Conservation (phyloP, 2,888 invertebrate genomes). For the Holacanthella duospinosa region DNA sequence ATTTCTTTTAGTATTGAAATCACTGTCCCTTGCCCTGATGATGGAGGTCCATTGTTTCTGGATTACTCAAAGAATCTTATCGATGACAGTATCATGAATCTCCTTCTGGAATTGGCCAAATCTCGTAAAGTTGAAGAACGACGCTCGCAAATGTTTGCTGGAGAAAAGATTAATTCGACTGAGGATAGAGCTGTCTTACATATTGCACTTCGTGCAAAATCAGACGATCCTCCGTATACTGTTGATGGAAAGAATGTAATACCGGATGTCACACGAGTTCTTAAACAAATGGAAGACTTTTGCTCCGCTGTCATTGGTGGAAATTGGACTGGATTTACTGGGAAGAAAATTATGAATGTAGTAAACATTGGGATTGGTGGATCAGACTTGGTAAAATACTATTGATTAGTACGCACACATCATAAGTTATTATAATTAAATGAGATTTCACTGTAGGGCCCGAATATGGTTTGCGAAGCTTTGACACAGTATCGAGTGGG, state of each 20-base stretch:
- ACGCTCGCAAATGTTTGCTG: slow-evolving; percentile 80
- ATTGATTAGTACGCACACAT: too few species aligned
- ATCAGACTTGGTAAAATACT: slow-evolving; percentile 73
- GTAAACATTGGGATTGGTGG: slow-evolving; percentile 99
- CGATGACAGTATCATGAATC: slow-evolving; percentile 59
- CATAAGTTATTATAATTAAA: not conserved
- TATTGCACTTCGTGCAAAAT: slow-evolving; percentile 78
- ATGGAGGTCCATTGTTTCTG: slow-evolving; percentile 79
- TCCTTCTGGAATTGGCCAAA: slow-evolving; percentile 59
- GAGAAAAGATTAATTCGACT: slow-evolving; percentile 95
- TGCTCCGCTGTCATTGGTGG: slow-evolving; percentile 55
- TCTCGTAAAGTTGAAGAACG: slow-evolving; percentile 72
- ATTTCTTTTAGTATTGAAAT: slow-evolving; percentile 21
- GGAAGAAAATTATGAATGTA: slow-evolving; percentile 89
- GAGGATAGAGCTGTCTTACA: slow-evolving; percentile 94
- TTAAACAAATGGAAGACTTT: slow-evolving; percentile 91
- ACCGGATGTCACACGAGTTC: slow-evolving; percentile 80
- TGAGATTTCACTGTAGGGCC: slow-evolving; percentile 53
- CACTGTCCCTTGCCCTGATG: slow-evolving; percentile 44
- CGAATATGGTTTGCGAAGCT: slow-evolving; percentile 97
- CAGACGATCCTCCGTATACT: slow-evolving; percentile 58
- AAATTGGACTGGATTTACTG: slow-evolving; percentile 65
- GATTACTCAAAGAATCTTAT: slow-evolving; percentile 97
- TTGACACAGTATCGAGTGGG: slow-evolving; percentile 81
- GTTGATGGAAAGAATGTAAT: slow-evolving; percentile 83